phyloP scores from a whole-genome alignment of 2,797 vertebrate genomes.

The Stomatorhinus walkeri region DNA sequence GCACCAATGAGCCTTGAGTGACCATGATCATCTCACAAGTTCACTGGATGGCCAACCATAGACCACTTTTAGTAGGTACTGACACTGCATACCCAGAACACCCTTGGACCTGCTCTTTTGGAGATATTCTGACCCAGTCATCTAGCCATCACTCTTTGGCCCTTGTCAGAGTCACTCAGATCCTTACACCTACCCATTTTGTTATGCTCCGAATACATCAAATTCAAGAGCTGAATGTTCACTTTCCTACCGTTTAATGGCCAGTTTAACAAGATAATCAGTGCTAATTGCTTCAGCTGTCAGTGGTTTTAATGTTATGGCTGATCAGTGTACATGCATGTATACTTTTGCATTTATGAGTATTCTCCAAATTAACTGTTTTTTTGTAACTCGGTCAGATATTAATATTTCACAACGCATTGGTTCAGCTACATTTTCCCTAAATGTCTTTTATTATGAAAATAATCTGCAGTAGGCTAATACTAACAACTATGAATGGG shows the following conservation, averaged over 20 bases:
- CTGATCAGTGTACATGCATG: not conserved
- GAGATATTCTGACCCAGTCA: not conserved
- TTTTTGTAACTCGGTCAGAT: not conserved
- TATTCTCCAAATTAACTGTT: not conserved
- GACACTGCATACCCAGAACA: not conserved
- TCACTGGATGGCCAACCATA: not conserved
- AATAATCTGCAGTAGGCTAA: not conserved
- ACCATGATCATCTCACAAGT: too few relatives aligned
- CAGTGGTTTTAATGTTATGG: not conserved
- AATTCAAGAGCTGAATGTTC: not conserved
- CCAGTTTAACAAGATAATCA: not conserved
- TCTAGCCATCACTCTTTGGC: not conserved
- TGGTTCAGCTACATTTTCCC: not conserved
- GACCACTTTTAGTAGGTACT: not conserved
- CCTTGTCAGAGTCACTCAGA: not conserved
- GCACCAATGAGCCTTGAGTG: too few relatives aligned
- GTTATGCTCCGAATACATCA: not conserved
- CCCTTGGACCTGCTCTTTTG: not conserved
- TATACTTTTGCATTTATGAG: not conserved
- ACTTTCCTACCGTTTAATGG: not conserved
- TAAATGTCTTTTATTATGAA: not conserved
- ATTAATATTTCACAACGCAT: not conserved
- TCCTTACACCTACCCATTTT: not conserved
- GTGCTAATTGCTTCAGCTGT: not conserved
- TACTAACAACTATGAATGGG: not conserved